Evolutionary conservation across 2,113 vertebrate species (phyloP).

Genomic region (Tachycineta bicolor): DNA sequence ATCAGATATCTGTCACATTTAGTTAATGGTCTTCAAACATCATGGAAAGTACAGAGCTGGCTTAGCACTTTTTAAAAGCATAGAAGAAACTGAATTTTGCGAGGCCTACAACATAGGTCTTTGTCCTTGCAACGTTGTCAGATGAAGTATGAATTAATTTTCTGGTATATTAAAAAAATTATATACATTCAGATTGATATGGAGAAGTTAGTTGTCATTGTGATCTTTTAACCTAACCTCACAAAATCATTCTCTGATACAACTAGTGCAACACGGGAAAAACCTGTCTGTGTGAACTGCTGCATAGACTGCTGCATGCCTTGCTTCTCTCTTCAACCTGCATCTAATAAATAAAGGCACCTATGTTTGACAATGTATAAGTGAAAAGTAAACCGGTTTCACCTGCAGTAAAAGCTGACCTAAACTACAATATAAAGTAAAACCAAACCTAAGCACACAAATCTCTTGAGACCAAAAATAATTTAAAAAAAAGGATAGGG

Average conservation of each 20-base stretch:
- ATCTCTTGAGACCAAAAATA: background rate
- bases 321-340: background rate
- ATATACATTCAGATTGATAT: background rate
- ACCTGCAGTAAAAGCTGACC: background rate
- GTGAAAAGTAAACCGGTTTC: background rate
- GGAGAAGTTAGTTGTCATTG: background rate
- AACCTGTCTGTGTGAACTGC: background rate
- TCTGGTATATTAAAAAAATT: background rate
- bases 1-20: background rate
- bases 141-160: background rate
- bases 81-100: background rate
- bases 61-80: background rate
- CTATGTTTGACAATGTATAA: background rate
- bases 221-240: background rate
- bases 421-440: background rate
- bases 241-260: background rate
- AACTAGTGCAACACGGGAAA: background rate
- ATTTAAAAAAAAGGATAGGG: background rate
- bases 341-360: background rate
- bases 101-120: background rate
- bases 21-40: background rate
- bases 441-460: background rate
- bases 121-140: background rate
- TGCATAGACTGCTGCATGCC: background rate
- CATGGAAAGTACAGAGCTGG: background rate